Evolutionary conservation across 37 sponge, comb jelly and placozoan genomes (phyloP).

Genomic region (Corticium candelabrum): DNA sequence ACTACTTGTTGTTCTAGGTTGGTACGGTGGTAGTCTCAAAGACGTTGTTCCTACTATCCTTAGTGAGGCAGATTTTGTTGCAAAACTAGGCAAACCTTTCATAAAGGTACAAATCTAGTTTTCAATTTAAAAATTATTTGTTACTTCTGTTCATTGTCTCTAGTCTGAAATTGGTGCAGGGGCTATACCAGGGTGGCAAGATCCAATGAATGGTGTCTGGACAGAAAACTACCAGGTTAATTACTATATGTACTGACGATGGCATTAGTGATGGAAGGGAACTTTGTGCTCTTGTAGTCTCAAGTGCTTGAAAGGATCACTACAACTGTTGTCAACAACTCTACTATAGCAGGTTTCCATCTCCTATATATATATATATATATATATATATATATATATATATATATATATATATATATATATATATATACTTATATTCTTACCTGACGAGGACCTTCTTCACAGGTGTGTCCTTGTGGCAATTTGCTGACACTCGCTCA

Average conservation of each 20-base stretch:
- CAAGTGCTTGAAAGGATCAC: background rate
- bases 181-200: constrained; percentile 5
- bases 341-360: background rate
- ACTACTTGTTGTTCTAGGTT: background rate
- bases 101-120: background rate
- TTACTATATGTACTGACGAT: background rate
- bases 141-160: background rate
- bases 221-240: constrained; percentile 2
- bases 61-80: background rate
- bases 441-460: background rate
- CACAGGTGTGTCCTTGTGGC: constrained; percentile 11
- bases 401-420: background rate
- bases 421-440: background rate
- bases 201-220: background rate
- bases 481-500: background rate
- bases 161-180: constrained; percentile 12
- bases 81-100: background rate
- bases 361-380: constrained; percentile 23
- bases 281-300: background rate
- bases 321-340: background rate
- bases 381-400: constrained; percentile 15
- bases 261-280: background rate
- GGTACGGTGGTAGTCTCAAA: background rate
- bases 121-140: background rate
- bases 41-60: background rate